Evolutionary conservation across 2,888 invertebrate genomes (phyloP), one percentile per base, ranked within the genome.

Genomic region (Erpobdella octoculata): DNA sequence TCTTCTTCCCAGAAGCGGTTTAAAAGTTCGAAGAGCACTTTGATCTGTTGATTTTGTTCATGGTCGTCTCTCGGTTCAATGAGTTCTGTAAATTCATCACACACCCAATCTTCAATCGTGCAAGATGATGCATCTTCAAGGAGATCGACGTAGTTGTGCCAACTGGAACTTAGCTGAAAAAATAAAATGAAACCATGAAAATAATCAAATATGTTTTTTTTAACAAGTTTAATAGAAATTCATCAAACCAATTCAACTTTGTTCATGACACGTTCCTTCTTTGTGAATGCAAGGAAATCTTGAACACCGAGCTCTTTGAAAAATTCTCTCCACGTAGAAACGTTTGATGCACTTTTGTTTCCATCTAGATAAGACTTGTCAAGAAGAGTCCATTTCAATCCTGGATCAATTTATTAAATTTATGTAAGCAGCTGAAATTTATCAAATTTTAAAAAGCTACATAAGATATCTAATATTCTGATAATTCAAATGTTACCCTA

Each of bases 311-410:
- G 78, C 64, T 78, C 76, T 18, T 68, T 35, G 72, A 81, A 78
- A 78, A 82, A 82, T 28, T 78, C 75, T 28, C 77, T 77, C 81
- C 81, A 81, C 18, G 73, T 68, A 35, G 75, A 75, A 5, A 77
- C 68, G 5, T 76, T 76, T n/a, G 46, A 31, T 6, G 18, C 46
- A 12, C 64, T n/a, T 15, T 48, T 64, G 9, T 46, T 59, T 12
- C 72, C 69, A 0, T 75, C 74, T 25, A 81, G 73, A 74, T 82
- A 82, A 37, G 76, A 73, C n/a, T 72, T 66, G 67, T 79, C 79
- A 53, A 82, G 68, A 46, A 81, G 71, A 1, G 78, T 76, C 82
- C 82, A 82, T 36, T 80, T 77, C 75, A 79, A 80, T n/a, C 80
- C 81, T 81, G 72, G 0, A 72, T 58, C 9, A 35, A 70, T 28